Evolutionary conservation across 2,888 invertebrate genomes (phyloP).

Genomic region (Mesodorylaimus sp.): DNA sequence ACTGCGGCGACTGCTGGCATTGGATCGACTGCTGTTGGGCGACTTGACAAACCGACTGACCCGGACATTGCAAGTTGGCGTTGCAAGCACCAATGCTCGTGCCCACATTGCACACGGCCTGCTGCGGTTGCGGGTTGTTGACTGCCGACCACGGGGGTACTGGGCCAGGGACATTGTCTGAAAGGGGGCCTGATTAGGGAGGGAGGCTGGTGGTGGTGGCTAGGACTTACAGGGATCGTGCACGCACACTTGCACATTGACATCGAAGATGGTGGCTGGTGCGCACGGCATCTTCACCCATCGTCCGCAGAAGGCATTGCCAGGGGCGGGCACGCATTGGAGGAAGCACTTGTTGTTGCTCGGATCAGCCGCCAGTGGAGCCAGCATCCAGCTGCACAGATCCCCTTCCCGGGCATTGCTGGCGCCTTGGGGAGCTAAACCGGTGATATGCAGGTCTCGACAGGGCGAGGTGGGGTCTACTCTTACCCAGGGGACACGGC

Average conservation of each 20-base stretch:
- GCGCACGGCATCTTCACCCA: slow-evolving; percentile 28
- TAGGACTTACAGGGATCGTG: slow-evolving; percentile 17
- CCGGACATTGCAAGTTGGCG: slow-evolving; percentile 5
- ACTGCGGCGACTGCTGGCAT: not conserved
- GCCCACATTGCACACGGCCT: not conserved
- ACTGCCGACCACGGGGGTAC: no score
- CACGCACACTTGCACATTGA: slow-evolving; percentile 20
- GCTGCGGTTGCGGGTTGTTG: not conserved
- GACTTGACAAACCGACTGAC: slow-evolving; percentile 4
- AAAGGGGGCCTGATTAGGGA: no score
- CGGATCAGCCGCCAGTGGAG: slow-evolving; percentile 25
- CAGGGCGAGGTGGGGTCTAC: no score
- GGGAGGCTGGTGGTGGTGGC: no score
- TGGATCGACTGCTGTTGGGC: not conserved
- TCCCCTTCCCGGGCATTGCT: slow-evolving; percentile 25
- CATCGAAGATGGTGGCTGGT: slow-evolving; percentile 26
- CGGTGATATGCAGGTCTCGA: no score
- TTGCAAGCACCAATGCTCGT: slow-evolving; percentile 6
- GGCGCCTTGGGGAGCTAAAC: not conserved
- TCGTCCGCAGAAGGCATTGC: slow-evolving; percentile 27
- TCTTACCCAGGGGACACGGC: not conserved
- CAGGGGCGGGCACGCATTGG: slow-evolving; percentile 16
- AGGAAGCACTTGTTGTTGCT: slow-evolving; percentile 21
- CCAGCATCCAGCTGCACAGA: slow-evolving; percentile 30
- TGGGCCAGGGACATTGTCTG: not conserved